These are phyloP conservation scores for Pseudochirops corinnae DNA, from an alignment of 2,797 vertebrate genomes.

Conservation along the genomic window DNA sequence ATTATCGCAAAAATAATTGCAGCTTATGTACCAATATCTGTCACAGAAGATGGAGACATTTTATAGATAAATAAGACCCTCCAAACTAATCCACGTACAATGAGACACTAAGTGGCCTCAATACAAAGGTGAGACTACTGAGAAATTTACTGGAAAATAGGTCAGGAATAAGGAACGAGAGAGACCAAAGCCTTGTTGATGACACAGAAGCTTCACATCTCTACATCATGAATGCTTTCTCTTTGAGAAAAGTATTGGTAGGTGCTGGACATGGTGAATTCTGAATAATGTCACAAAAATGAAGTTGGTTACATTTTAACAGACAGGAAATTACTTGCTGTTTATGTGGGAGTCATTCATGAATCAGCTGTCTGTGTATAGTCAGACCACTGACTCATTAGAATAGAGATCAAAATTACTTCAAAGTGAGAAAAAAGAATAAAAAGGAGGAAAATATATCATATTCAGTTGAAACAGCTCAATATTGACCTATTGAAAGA, in stretches of 20 bases:
- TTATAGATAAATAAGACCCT: not conserved
- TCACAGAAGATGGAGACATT: not conserved
- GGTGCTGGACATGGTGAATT: not conserved
- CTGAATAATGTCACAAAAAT: conserved; percentile 8
- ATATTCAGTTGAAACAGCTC: not conserved
- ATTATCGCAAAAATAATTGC: not conserved
- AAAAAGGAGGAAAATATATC: not conserved
- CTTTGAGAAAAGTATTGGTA: not conserved
- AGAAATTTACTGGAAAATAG: not conserved
- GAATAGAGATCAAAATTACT: not conserved
- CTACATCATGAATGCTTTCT: not conserved
- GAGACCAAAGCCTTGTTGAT: not conserved
- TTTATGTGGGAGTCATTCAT: not conserved
- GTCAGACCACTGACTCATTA: conserved; percentile 10
- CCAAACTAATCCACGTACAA: not conserved
- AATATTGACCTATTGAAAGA: not conserved
- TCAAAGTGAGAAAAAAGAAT: not conserved
- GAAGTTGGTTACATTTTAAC: conserved; percentile 5
- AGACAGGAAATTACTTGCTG: not conserved
- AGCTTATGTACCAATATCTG: not conserved
- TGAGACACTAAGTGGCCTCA: not conserved
- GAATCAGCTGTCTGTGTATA: conserved; percentile 3
- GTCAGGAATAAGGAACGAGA: not conserved
- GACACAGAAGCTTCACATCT: not conserved
- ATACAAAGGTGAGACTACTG: not conserved